Base-by-base conservation (phyloP, 1,140 invertebrate genomes). In the Holcopasites calliopsidis region DNA sequence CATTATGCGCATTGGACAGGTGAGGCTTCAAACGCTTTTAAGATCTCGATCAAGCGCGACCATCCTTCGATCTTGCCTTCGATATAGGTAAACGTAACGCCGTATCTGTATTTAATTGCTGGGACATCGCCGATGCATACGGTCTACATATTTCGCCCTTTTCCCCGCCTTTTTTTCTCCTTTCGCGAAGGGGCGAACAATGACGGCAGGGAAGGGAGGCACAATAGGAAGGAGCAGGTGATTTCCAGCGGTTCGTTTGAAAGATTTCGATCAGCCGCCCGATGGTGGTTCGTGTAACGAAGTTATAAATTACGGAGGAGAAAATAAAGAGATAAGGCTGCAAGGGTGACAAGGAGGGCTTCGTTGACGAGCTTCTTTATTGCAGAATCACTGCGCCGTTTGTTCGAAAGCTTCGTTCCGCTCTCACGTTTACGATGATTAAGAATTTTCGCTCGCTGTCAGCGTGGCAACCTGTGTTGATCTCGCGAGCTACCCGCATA, bases 1-100 rank as follows among this genome's bases (percentile, higher is more conserved):
- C 82, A 85, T 82, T 85, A 85, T 82, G 81, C 76, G 82, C 72
- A 83, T 85, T 60, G 74, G 49, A 74, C 82, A 84, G 80, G 81
- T 82, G 79, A 68, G 57, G 73, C 60, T 79, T 82, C 64, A 82
- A 83, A 73, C 76, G 80, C 81, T 83, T 79, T 83, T 83, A 83
- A 83, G 80, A 82, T 82, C 76, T 71, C 70, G 74, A 82, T 82
- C 80, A 55, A 28, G 26, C 61, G 38, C 49, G 11, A 44, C 42
- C 42, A 18, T 54, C 58, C 44, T 50, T 23, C 69, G 78, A 77
- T 80, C 79, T 69, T 38, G 35, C 28, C 47, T 77, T 60, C 42
- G 75, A 77, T 81, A 74, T 49, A 10, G 54, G n/a, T 47, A 54
- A 71, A 68, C 47, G 60, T 44, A 54, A 57, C 40, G 8, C 35